A percentile compares a stretch with the other conserved stretches of the same genome.
Conservation (phyloP, 2,113 vertebrate genomes). For the Naja naja region DNA sequence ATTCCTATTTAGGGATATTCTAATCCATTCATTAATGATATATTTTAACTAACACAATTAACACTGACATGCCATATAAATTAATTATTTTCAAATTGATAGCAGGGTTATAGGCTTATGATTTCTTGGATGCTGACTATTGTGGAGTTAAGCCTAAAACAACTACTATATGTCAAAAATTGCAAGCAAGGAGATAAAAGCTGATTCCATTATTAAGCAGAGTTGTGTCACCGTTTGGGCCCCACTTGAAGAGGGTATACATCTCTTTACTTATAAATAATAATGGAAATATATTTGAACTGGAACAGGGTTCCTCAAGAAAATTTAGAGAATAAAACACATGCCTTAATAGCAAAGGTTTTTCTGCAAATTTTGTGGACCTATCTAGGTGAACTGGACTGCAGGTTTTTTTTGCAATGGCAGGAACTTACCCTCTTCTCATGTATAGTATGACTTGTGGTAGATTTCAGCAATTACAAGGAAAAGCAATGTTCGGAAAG, state of each 20-base stretch:
- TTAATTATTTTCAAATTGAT: neutral
- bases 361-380: constrained; percentile 11
- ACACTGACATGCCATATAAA: neutral
- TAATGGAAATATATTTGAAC: constrained; percentile 23
- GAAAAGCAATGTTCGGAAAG: constrained; percentile 28
- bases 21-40: neutral
- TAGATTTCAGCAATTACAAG: constrained; percentile 1
- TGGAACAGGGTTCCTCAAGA: constrained; percentile 37
- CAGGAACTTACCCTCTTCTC: neutral
- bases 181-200: neutral
- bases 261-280: neutral
- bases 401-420: neutral
- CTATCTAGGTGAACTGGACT: neutral
- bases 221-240: neutral
- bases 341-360: constrained; percentile 21
- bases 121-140: neutral
- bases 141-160: neutral
- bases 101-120: too few relatives aligned
- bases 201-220: neutral
- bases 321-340: constrained; percentile 24
- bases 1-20: neutral
- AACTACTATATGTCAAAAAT: neutral
- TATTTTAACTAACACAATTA: neutral
- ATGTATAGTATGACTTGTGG: neutral
- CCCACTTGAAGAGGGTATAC: too few relatives aligned